Evolutionary conservation across 2,113 vertebrate species (phyloP).

Genomic region (Podilymbus podiceps): DNA sequence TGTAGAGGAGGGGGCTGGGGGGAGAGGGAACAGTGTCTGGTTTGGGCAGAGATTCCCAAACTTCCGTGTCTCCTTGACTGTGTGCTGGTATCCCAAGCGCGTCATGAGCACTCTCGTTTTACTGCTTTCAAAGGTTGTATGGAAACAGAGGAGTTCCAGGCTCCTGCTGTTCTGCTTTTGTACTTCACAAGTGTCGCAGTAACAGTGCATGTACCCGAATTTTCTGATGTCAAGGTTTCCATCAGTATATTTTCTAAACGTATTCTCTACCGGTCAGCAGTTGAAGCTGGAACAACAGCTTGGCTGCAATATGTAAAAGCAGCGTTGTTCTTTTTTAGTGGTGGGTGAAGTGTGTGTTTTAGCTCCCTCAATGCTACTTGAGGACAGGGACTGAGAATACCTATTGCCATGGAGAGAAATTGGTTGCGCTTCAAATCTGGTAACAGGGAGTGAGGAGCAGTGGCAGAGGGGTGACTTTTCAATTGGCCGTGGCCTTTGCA

Average conservation of each 20-base stretch:
- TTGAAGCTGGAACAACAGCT: not conserved
- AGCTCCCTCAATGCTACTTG: not conserved
- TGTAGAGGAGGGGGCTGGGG: not conserved
- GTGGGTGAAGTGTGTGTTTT: not conserved
- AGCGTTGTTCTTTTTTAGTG: not conserved
- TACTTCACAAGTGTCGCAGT: fast-evolving
- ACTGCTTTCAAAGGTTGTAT: not conserved
- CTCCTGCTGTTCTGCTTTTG: not conserved
- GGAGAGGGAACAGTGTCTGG: not conserved
- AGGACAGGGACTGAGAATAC: not conserved
- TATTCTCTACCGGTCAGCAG: not conserved
- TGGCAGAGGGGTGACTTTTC: not conserved
- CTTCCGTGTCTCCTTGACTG: not conserved
- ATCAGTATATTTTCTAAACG: fast-evolving
- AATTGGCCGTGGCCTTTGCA: not conserved
- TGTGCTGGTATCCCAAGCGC: not conserved
- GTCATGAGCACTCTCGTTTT: fast-evolving
- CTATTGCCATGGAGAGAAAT: not conserved
- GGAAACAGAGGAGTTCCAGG: not conserved
- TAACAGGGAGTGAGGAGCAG: not conserved
- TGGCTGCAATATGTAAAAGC: not conserved
- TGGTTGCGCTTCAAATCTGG: not conserved
- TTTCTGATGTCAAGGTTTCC: not conserved
- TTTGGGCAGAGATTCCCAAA: fast-evolving
- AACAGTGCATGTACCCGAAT: fast-evolving